Conservation (phyloP, 2,888 invertebrate genomes). For the Platycnemis pennipes region DNA sequence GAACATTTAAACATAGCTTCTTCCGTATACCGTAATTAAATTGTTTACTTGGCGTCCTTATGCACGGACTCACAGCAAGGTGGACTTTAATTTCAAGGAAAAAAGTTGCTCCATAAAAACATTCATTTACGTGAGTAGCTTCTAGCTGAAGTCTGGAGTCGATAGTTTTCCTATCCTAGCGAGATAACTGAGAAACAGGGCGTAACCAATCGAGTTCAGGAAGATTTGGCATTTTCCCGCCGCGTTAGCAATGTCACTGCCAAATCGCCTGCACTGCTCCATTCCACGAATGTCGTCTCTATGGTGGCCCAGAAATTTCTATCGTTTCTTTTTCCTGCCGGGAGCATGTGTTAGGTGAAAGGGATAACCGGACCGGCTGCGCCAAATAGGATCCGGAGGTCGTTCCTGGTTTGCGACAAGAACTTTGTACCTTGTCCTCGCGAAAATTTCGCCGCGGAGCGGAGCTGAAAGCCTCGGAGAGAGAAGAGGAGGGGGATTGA, state of each 20-base stretch:
- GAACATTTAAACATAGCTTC: too few species aligned
- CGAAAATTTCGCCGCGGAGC: neutral
- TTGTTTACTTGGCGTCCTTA: too few species aligned
- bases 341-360: neutral
- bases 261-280: neutral
- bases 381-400: neutral
- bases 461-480: neutral
- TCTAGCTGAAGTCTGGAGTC: neutral
- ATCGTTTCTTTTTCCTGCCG: neutral
- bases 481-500: neutral
- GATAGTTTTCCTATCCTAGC: neutral
- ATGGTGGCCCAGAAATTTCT: neutral
- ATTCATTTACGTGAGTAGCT: neutral
- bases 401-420: neutral
- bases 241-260: neutral
- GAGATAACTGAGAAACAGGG: neutral
- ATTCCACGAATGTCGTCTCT: neutral
- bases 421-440: neutral
- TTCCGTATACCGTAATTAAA: too few species aligned
- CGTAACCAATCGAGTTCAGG: neutral
- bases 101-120: neutral
- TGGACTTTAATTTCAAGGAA: too few species aligned
- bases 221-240: neutral
- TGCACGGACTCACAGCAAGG: too few species aligned
- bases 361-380: neutral